Base-by-base conservation (phyloP, 92 coral and sea anemone genomes). In the Micromussa lordhowensis region DNA sequence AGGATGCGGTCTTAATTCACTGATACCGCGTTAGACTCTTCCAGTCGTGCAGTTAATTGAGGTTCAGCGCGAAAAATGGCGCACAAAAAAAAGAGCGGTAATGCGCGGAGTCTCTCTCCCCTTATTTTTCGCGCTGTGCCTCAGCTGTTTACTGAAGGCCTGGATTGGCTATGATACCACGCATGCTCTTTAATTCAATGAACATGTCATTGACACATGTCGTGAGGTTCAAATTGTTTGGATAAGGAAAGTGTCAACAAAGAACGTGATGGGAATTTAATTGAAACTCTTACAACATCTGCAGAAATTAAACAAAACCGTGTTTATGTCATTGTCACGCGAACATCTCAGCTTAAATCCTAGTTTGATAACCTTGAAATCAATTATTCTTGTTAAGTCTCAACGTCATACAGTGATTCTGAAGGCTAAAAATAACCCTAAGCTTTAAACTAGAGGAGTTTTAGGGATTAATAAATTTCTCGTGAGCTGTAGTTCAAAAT, bases 201-300 rank as follows among this genome's bases (percentile, higher is more conserved):
- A 54, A n/a, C n/a, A n/a, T n/a, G n/a, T n/a, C n/a, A n/a, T 40
- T 40, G 48, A 40, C 48, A 22, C 58, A 49, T 64, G 31, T 81
- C 85, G 72, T 36, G 49, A 63, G 69, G 72, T 36, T 28, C 28
- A 57, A 81, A 40, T 18, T 61, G 74, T 81, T 81, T 81, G 18
- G 32, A 81, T 69, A 21, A 10, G 51, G 29, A 34, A 63, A 63
- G 40, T 80, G 51, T 59, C 72, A 55, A 34, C 40, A 35, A 31
- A 54, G 51, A 21, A 79, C 76, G 34, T 19, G 70, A 54, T 30
- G 49, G 19, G 82, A 30, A 53, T 79, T 54, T 57, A 57, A 79
- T 79, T 57, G 70, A 57, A 6, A 54, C 35, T 3, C 48, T 78
- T 31, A 28, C 38, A 55, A 10, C 58, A 44, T 29, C 58, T n/a